Percentiles rank a stretch among this genome's conserved stretches.
phyloP scores from a whole-genome alignment of 2,797 vertebrate genomes.

The Poecilia velifera region DNA sequence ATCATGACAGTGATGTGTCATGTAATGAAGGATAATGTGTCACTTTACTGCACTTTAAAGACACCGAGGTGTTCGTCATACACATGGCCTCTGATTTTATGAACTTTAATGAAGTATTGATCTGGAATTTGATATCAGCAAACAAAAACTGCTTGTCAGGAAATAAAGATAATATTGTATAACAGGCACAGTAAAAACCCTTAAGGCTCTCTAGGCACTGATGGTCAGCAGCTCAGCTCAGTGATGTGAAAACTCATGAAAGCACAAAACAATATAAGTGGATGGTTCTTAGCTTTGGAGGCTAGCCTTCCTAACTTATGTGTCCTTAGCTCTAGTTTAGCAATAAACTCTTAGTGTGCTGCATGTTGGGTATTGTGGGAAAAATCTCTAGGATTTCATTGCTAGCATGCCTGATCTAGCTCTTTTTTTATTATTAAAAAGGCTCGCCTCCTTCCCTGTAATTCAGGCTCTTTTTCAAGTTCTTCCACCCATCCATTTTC shows the following conservation, averaged over 20 bases:
- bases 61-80: background rate
- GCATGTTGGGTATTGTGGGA: background rate
- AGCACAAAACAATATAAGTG: background rate
- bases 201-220: background rate
- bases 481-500: background rate
- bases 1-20: background rate
- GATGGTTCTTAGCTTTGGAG: background rate
- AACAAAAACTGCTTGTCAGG: background rate
- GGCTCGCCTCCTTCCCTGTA: background rate
- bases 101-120: background rate
- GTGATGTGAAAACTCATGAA: background rate
- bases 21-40: background rate
- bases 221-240: slow-evolving; percentile 1
- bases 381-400: background rate
- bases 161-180: background rate
- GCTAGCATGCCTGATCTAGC: too few relatives aligned
- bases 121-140: background rate
- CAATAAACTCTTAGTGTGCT: background rate
- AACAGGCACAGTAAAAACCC: background rate
- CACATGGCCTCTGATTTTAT: background rate
- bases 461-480: background rate
- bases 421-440: background rate
- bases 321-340: background rate
- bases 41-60: background rate
- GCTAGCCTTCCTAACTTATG: background rate